Evolutionary conservation across 2,113 vertebrate genomes (phyloP), one percentile per base, ranked within the genome.

Genomic region (Albula glossodonta): DNA sequence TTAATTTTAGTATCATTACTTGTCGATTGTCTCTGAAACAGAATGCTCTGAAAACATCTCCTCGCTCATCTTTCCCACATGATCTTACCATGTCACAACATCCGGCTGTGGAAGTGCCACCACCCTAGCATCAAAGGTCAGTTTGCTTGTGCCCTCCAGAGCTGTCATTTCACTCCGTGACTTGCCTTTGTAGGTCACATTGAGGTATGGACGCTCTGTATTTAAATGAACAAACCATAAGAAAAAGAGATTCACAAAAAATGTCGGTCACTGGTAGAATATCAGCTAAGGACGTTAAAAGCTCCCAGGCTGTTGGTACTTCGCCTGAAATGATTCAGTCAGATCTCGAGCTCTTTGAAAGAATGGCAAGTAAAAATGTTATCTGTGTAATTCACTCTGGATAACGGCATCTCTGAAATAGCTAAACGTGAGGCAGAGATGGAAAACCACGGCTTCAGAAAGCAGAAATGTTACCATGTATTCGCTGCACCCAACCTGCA

Each of bases 161-260:
- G 88, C 90, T 57, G 89, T 91, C 0, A 91, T 88, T 0, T 79
- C 74, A 0, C 31, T 82, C 0, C 89, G 90, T 56, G 31, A 41
- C 31, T 1, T 41, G 31, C 89, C 91, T 89, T 89, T 96, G 83
- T 94, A 91, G 2, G 90, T 93, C 22, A 96, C 83, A 0, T 87
- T 94, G 22, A 98, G 81, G 91, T 94, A 97, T 49, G 97, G 94
- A 89, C 96, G 95, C 66, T 97, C 97, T 99, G 92, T 53, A 91
- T 94, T 15, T 51, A 86, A 86, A 91, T 25, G 86, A n/a, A 2
- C 82, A 81, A 66, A 48, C 49, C 19, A 53, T 74, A 84, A 15
- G 3, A 41, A 87, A 8, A 60, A 25, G 1, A 31, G 22, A 74
- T 22, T 25, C 8, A 74, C 2, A 84, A 85, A 25, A 13, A 31